phyloP scores from a whole-genome alignment of 2,888 invertebrate species.

The Invenusta paracnida region DNA sequence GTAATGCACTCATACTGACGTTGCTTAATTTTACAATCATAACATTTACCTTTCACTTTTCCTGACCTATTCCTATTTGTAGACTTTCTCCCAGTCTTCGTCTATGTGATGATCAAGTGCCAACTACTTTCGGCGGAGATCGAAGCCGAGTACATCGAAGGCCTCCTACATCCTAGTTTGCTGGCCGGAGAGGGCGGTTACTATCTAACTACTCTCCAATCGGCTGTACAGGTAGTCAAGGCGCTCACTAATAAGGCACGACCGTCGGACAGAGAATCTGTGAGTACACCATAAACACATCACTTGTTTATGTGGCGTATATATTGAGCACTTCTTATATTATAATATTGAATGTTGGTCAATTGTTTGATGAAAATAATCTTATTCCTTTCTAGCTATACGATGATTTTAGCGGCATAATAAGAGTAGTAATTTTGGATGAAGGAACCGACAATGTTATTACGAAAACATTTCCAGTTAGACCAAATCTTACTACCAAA shows the following conservation, averaged over 20 bases:
- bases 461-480: conserved; percentile 80
- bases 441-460: conserved; percentile 85
- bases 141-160: conserved; percentile 93
- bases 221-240: conserved; percentile 82
- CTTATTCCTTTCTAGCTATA: not conserved
- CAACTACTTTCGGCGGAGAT: conserved; percentile 85
- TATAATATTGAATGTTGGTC: too few species aligned
- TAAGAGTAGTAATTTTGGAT: conserved; percentile 86
- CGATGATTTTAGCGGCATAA: conserved; percentile 65
- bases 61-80: too few species aligned
- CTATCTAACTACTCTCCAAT: conserved; percentile 84
- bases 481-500: conserved; percentile 84
- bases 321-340: too few species aligned
- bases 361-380: conserved; percentile 48
- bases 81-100: conserved; percentile 83
- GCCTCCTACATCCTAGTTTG: conserved; percentile 78
- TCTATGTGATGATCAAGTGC: conserved; percentile 82
- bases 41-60: too few species aligned
- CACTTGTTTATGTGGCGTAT: too few species aligned
- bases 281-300: too few species aligned
- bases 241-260: conserved; percentile 62
- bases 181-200: conserved; percentile 88
- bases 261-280: too few species aligned
- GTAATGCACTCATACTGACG: too few species aligned
- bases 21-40: too few species aligned